Evolutionary conservation across 2,113 vertebrate genomes (phyloP).

Genomic region (Gobiocypris rarus): DNA sequence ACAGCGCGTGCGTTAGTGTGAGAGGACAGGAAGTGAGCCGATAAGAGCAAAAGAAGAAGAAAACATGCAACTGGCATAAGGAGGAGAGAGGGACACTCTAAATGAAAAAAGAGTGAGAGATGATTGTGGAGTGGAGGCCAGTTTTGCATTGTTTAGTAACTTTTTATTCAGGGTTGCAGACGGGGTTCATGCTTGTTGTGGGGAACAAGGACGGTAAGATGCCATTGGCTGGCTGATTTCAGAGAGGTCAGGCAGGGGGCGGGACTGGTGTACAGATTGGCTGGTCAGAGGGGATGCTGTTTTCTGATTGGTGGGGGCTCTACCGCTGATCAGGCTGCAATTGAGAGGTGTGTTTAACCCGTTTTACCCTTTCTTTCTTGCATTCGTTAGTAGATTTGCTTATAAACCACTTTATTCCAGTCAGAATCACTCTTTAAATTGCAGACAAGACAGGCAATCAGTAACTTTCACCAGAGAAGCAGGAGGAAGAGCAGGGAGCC

Average conservation of each 20-base stretch:
- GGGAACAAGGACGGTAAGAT: slow-evolving; percentile 43
- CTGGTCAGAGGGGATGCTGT: slow-evolving; percentile 75
- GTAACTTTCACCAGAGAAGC: slow-evolving; percentile 95
- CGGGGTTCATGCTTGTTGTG: slow-evolving; percentile 58
- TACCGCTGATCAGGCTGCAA: slow-evolving; percentile 98
- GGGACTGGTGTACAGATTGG: slow-evolving; percentile 42
- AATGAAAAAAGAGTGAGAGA: slow-evolving; percentile 31
- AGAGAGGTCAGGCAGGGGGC: slow-evolving; percentile 45
- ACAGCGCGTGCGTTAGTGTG: slow-evolving; percentile 42
- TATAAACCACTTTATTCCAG: slow-evolving; percentile 58
- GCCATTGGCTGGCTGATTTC: slow-evolving; percentile 48
- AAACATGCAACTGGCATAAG: slow-evolving; percentile 69
- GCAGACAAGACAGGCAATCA: slow-evolving; percentile 99
- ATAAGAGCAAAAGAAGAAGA: slow-evolving; percentile 45
- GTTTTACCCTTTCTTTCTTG: slow-evolving; percentile 51
- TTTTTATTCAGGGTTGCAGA: slow-evolving; percentile 65
- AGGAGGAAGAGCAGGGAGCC: slow-evolving; percentile 50
- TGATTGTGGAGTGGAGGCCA: slow-evolving; percentile 54
- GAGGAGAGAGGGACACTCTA: slow-evolving; percentile 36
- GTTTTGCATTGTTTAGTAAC: slow-evolving; percentile 64
- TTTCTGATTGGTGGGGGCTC: slow-evolving; percentile 69
- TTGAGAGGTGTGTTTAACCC: slow-evolving; percentile 87
- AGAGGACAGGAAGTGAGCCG: slow-evolving; percentile 3
- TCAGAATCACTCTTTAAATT: slow-evolving; percentile 67
- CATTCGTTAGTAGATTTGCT: slow-evolving; percentile 61